Evolutionary conservation across 2,113 vertebrate genomes (phyloP).

Genomic region (Cairina moschata): DNA sequence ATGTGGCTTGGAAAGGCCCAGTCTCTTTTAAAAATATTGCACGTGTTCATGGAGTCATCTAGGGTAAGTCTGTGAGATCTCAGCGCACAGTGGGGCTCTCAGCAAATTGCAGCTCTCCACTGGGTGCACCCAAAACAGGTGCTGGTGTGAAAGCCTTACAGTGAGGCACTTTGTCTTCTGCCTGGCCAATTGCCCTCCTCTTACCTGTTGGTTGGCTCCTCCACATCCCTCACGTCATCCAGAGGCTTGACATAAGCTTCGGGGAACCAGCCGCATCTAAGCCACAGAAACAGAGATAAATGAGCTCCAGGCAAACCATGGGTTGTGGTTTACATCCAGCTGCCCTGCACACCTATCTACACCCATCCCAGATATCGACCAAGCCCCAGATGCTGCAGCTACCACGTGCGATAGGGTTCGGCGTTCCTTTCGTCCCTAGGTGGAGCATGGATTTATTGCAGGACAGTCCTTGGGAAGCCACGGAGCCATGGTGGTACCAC

Average conservation of each 20-base stretch:
- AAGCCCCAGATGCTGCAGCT: background rate
- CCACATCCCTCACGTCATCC: conserved; percentile 54
- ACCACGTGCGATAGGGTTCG: accelerated
- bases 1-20: background rate
- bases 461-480: background rate
- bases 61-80: background rate
- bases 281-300: background rate
- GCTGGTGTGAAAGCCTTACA: background rate
- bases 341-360: background rate
- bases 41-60: background rate
- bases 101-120: background rate
- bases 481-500: background rate
- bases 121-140: background rate
- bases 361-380: background rate
- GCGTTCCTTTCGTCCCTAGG: background rate
- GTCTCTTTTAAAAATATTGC: background rate
- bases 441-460: background rate
- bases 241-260: conserved; percentile 88
- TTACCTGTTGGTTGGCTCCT: conserved; percentile 58
- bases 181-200: background rate
- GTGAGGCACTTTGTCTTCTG: background rate
- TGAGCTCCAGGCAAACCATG: background rate
- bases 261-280: conserved; percentile 95
- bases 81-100: background rate
- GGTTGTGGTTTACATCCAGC: background rate